Base-by-base conservation (phyloP, 2,113 vertebrate species). In the pig (Sus scrofa) region DNA sequence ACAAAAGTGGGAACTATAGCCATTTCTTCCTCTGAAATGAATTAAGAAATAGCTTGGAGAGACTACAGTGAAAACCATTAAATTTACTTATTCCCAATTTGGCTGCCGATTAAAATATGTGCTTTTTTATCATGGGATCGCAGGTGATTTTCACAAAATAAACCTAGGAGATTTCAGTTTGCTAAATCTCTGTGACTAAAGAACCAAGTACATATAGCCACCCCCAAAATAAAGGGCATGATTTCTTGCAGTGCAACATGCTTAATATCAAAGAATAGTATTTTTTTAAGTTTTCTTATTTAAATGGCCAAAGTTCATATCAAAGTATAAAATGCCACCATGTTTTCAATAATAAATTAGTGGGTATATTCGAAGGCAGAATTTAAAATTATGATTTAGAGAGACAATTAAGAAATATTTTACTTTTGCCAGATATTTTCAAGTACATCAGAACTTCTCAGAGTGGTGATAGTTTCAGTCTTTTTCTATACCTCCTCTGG, bases 11-110 rank as follows among this genome's bases (percentile, higher is more conserved):
- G 44, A 94, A 86, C 68, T 78, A 30, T 60, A 84, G 44, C 68
- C n/a, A 67, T 86, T 95, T 89, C 68, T 95, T 89, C 68, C 84
- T 96, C 62, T 92, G 83, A 91, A 78, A 94, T 71, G 32, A 83
- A 83, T 16, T 83, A 50, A 75, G 60, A 95, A 68, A 84, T 60
- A 95, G 37, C 56, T 89, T 74, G 56, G 74, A 82, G 74, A 82
- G 39, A 92, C 37, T 73, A 8, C 34, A 86, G 27, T 87, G 26
- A 94, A 86, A 70, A 82, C 81, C 73, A 85, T 68, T 96, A 20
- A 60, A 50, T 68, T 88, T 75, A 70, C 32, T 70, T 88, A 74
- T 71, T 86, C 52, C 65, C 78, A 73, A 56, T 94, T 86, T 86
- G 85, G n/a, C 62, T 81, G 73, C 91, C 86, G 93, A 65, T 89